phyloP scores from a whole-genome alignment of 2,888 invertebrate genomes.

The Leucophenga montana region DNA sequence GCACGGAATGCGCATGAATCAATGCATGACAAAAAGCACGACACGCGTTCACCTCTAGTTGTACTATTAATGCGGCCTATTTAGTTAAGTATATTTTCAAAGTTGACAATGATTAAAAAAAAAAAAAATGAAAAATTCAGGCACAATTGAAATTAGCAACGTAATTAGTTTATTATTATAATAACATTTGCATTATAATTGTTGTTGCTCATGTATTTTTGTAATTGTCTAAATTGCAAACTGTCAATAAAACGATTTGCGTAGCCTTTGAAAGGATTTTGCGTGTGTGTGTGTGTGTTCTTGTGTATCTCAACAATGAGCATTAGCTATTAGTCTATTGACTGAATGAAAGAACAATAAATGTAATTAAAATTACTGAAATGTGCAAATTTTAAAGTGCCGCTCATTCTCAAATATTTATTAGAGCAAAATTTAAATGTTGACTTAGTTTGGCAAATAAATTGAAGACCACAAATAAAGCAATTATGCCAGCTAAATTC shows the following conservation, averaged over 20 bases:
- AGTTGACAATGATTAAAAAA: background rate
- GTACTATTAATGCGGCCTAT: background rate
- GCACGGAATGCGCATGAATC: too few relatives aligned
- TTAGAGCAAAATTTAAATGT: background rate
- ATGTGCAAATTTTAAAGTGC: background rate
- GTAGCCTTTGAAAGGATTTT: background rate
- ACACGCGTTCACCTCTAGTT: too few relatives aligned
- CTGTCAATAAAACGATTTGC: slow-evolving; percentile 2
- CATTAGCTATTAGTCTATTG: background rate
- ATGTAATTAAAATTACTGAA: slow-evolving; percentile 4
- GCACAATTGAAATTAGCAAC: slow-evolving; percentile 61
- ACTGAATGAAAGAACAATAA: background rate
- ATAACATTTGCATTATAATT: slow-evolving; percentile 3
- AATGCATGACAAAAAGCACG: too few relatives aligned
- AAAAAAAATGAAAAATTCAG: background rate
- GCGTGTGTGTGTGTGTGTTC: too few relatives aligned
- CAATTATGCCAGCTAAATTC: slow-evolving; percentile 3
- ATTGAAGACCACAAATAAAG: slow-evolving; percentile 3
- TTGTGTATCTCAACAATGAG: too few relatives aligned
- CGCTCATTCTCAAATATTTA: background rate
- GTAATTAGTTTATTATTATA: slow-evolving; percentile 59
- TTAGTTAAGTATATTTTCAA: background rate
- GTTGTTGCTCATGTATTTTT: slow-evolving; percentile 2
- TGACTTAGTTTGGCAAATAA: slow-evolving; percentile 3
- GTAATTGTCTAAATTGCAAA: slow-evolving; percentile 5